phyloP scores from a whole-genome alignment of 1,140 invertebrate species.

The Trichogramma pretiosum region DNA sequence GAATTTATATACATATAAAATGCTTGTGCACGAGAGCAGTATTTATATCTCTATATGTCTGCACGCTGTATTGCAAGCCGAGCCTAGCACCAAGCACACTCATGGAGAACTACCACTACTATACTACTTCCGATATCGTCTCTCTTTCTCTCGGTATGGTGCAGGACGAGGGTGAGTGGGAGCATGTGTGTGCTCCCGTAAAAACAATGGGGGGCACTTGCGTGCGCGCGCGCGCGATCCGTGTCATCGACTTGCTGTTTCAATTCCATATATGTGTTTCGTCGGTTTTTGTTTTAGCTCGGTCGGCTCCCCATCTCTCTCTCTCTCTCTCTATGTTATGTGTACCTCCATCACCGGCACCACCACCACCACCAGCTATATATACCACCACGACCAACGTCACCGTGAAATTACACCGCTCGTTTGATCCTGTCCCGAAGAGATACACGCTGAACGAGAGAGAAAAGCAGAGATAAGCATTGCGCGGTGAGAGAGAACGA shows the following conservation, averaged over 20 bases:
- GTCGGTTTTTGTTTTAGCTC: conserved; percentile 1
- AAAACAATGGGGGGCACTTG: conserved; percentile 29
- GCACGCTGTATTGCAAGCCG: too few species aligned
- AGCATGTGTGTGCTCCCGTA: conserved; percentile 10
- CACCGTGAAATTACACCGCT: neutral
- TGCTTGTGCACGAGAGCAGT: too few species aligned
- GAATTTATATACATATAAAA: neutral
- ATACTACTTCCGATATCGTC: conserved; percentile 23
- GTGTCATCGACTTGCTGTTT: conserved; percentile 21
- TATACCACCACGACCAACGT: neutral
- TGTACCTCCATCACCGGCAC: conserved; percentile 17
- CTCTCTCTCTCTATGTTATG: too few species aligned
- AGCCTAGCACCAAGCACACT: too few species aligned
- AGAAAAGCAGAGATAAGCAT: too few species aligned
- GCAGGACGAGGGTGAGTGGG: too few species aligned
- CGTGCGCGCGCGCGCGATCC: too few species aligned
- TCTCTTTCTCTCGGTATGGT: too few species aligned
- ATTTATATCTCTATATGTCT: too few species aligned
- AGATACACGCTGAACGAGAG: too few species aligned
- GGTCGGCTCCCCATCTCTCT: too few species aligned
- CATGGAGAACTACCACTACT: conserved; percentile 6
- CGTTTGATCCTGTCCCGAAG: neutral
- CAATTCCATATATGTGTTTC: neutral
- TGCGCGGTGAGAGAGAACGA: too few species aligned
- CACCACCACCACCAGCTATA: neutral